Evolutionary conservation across 2,888 invertebrate genomes (phyloP).

Genomic region (Cyaniris semiargus): DNA sequence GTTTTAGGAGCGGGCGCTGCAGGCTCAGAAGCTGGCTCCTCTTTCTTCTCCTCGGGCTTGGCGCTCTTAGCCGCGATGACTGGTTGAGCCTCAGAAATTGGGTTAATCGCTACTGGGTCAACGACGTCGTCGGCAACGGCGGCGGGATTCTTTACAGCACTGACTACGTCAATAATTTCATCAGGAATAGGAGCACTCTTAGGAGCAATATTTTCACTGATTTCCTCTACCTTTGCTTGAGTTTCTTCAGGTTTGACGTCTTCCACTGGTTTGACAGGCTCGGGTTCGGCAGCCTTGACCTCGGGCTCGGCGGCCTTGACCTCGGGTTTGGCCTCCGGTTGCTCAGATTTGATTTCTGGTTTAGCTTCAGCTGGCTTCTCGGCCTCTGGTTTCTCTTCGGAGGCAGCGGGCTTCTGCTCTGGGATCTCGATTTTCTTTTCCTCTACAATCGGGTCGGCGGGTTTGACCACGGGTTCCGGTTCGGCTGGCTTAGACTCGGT

Average conservation of each 20-base stretch:
- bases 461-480: slow-evolving; percentile 49
- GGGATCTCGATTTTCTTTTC: slow-evolving; percentile 14
- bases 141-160: slow-evolving; percentile 56
- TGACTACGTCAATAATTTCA: slow-evolving; percentile 59
- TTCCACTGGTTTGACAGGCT: slow-evolving; percentile 46
- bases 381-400: slow-evolving; percentile 45
- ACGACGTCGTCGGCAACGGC: slow-evolving; percentile 63
- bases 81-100: slow-evolving; percentile 58
- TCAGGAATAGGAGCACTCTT: slow-evolving; percentile 54
- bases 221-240: slow-evolving; percentile 57
- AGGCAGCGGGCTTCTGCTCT: slow-evolving; percentile 47
- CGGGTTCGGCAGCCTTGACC: slow-evolving; percentile 48
- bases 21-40: slow-evolving; percentile 42
- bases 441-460: slow-evolving; percentile 42
- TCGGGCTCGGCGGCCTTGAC: slow-evolving; percentile 50
- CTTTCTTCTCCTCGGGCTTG: slow-evolving; percentile 58
- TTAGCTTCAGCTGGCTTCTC: slow-evolving; percentile 46
- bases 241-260: slow-evolving; percentile 49
- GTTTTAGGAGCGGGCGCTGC: slow-evolving; percentile 24
- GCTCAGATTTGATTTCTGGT: slow-evolving; percentile 49
- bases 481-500: not conserved
- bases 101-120: slow-evolving; percentile 55
- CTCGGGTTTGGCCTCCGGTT: slow-evolving; percentile 48
- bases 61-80: slow-evolving; percentile 60
- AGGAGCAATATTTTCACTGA: slow-evolving; percentile 50